Conservation (phyloP, 2,113 vertebrate species). For the Cheirogaleus medius region DNA sequence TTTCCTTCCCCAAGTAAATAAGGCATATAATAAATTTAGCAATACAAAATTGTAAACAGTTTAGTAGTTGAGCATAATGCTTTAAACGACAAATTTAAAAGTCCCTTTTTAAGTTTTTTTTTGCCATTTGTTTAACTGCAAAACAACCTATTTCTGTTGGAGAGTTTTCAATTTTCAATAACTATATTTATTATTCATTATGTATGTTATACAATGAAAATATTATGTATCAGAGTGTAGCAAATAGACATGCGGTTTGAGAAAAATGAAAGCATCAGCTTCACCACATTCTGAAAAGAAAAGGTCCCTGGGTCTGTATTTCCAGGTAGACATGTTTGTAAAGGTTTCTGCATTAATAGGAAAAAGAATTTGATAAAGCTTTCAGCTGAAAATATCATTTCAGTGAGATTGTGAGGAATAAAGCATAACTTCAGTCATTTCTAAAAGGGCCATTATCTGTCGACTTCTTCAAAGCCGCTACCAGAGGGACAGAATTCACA, state of each 20-base stretch:
- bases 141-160: not conserved
- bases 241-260: slow-evolving; percentile 30
- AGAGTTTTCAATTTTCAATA: not conserved
- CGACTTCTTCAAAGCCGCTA: slow-evolving; percentile 82
- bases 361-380: slow-evolving; percentile 66
- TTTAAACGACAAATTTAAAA: slow-evolving; percentile 8
- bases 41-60: not conserved
- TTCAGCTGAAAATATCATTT: slow-evolving; percentile 80
- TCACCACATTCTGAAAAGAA: slow-evolving; percentile 44
- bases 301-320: slow-evolving; percentile 21
- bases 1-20: not conserved
- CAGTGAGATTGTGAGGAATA: slow-evolving; percentile 75
- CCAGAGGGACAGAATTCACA: slow-evolving; percentile 81
- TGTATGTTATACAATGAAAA: not conserved
- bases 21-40: not conserved
- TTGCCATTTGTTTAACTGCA: not conserved
- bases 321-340: slow-evolving; percentile 34
- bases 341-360: slow-evolving; percentile 70
- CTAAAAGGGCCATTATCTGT: slow-evolving; percentile 84
- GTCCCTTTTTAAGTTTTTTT: not conserved
- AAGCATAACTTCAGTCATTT: slow-evolving; percentile 81
- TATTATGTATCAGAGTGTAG: not conserved
- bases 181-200: slow-evolving; percentile 2
- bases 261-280: slow-evolving; percentile 20
- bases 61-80: not conserved